phyloP scores from a whole-genome alignment of 2,113 vertebrate species.

The Cryptoleucopteryx plumbea region DNA sequence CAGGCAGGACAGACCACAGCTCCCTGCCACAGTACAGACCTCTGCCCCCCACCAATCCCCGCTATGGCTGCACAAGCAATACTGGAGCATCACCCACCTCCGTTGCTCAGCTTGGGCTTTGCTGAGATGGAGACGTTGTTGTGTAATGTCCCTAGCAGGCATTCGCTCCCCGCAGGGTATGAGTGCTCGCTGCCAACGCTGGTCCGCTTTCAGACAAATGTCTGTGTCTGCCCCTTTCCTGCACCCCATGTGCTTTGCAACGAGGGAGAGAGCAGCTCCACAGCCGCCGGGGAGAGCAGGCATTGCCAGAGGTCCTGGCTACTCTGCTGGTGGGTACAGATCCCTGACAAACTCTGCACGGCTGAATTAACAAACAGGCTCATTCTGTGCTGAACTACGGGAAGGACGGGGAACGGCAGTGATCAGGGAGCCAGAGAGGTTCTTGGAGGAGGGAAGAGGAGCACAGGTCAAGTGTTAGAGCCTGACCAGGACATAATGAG shows the following conservation, averaged over 20 bases:
- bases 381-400: rapidly evolving
- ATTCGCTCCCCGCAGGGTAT: rapidly evolving
- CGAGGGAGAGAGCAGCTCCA: not conserved
- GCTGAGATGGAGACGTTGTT: not conserved
- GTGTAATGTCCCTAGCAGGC: not conserved
- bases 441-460: not conserved
- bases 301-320: not conserved
- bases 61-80: rapidly evolving
- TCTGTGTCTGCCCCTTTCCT: not conserved
- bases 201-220: rapidly evolving
- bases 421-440: not conserved
- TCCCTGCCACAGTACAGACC: not conserved
- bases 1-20: not conserved
- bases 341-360: not conserved
- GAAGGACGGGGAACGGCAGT: not conserved
- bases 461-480: not conserved
- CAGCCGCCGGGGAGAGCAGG: rapidly evolving
- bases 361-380: not conserved
- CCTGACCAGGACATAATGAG: not conserved
- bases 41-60: not conserved
- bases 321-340: not conserved
- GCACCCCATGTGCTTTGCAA: not conserved
- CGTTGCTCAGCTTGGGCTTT: not conserved
- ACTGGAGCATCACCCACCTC: not conserved
- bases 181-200: rapidly evolving